Base-by-base conservation (phyloP, 92 coral and sea anemone genomes). In the Heliopora coerulea region DNA sequence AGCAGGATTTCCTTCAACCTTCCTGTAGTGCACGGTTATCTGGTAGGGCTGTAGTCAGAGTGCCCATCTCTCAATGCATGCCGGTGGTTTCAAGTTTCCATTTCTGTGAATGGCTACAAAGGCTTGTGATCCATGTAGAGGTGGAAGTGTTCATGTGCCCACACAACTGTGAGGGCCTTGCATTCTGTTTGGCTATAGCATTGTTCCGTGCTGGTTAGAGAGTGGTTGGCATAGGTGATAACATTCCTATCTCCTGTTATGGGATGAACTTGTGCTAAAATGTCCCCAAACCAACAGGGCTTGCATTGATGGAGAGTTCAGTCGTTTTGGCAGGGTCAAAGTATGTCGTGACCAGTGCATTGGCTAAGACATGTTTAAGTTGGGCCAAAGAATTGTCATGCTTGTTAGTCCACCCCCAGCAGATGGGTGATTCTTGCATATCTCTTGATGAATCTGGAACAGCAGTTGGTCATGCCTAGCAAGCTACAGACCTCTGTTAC, bases 381-480 rank as follows among this genome's bases (percentile, higher is more conserved):
- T n/a, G n/a, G n/a, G n/a, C n/a, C n/a, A n/a, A n/a, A n/a, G n/a
- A n/a, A n/a, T 78, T 65, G 3, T 10, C 54, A 40, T 78, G 65
- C 15, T 29, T 32, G 33, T 50, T 46, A 31, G 49, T 64, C 83
- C 83, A 77, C n/a, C 19, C 5, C 79, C 83, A 68, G 19, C 73
- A 40, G 81, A 49, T 82, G 81, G 8, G 81, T 74, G 37, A 50
- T 82, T 40, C 72, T 82, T 59, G 77, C 86, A 28, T 37, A 82
- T 54, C 65, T 70, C 10, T n/a, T 49, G 34, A 82, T 74, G 81
- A 75, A 75, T 28, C 76, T 30, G 54, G 79, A 52, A 49, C 79
- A 56, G 67, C 33, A 57, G 24, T 57, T 67, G 21, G 32, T 68
- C 67, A 56, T 73, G 60, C 54, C 80, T 41, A 75, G 42, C 30